phyloP scores from a whole-genome alignment of 2,797 vertebrate species.

The Cephalopachus bancanus region DNA sequence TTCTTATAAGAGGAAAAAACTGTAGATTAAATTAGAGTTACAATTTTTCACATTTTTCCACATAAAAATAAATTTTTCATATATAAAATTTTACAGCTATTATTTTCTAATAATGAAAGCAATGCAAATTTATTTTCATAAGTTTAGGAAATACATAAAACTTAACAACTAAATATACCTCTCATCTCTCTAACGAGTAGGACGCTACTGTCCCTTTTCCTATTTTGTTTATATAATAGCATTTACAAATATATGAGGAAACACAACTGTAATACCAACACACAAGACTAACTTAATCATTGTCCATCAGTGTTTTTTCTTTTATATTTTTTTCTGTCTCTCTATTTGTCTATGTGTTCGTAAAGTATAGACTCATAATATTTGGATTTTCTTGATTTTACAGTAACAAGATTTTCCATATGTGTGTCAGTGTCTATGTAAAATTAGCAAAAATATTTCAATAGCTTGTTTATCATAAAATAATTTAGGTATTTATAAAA shows the following conservation, averaged over 20 bases:
- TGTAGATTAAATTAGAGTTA: not conserved
- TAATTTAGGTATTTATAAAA: not conserved
- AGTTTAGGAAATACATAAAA: not conserved
- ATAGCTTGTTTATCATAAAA: not conserved
- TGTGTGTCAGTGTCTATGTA: not conserved
- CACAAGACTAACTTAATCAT: not conserved
- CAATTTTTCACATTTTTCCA: not conserved
- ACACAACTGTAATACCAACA: not conserved
- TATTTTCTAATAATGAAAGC: slow-evolving; percentile 32
- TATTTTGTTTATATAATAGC: not conserved
- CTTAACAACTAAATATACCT: not conserved
- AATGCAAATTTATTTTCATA: not conserved
- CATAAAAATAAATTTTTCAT: not conserved
- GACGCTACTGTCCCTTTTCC: not conserved
- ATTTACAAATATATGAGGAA: slow-evolving; percentile 10
- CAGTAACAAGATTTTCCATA: not conserved
- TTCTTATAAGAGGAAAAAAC: not conserved
- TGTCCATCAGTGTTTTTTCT: not conserved
- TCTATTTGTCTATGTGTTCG: not conserved
- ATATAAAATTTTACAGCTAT: not conserved
- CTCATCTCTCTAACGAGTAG: not conserved
- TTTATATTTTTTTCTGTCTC: slow-evolving; percentile 39
- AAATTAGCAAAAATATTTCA: slow-evolving; percentile 1
- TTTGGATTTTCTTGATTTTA: not conserved
- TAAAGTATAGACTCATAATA: not conserved